Conservation (phyloP, 1,140 invertebrate genomes). For the Rhizoglyphus robini region DNA sequence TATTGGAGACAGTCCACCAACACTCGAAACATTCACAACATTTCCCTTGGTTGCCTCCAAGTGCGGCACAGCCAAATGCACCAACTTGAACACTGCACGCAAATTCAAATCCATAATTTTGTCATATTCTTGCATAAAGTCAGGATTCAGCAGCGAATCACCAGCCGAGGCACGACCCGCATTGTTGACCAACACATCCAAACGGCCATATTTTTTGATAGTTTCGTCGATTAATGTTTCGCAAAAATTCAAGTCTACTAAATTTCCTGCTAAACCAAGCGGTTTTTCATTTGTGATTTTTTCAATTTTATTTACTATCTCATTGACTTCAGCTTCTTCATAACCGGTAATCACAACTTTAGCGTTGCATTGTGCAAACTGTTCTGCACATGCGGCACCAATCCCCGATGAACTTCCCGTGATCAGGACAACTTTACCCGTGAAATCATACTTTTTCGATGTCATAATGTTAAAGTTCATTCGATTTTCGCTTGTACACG, state of each 20-base stretch:
- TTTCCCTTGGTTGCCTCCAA: conserved; percentile 62
- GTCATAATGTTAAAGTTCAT: too few species aligned
- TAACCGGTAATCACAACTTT: conserved; percentile 13
- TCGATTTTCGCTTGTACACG: too few species aligned
- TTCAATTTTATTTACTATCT: background rate
- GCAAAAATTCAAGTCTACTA: background rate
- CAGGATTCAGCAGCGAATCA: background rate
- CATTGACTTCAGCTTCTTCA: background rate
- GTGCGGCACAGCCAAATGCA: conserved; percentile 64
- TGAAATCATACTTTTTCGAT: too few species aligned
- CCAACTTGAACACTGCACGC: conserved; percentile 36
- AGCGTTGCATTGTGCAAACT: background rate
- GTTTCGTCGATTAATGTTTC: conserved; percentile 34
- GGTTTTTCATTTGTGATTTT: background rate
- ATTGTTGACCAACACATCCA: conserved; percentile 20
- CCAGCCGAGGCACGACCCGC: background rate
- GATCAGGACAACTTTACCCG: conserved; percentile 11
- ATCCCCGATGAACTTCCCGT: conserved; percentile 11
- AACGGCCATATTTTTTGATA: conserved; percentile 76
- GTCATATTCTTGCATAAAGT: conserved; percentile 6
- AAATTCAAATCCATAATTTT: conserved; percentile 12
- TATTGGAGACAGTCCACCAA: conserved; percentile 51
- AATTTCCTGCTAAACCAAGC: background rate
- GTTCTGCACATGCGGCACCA: conserved; percentile 1
- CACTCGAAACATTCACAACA: conserved; percentile 77